Conservation (phyloP, 1,140 invertebrate species). For the Euura lappo region DNA sequence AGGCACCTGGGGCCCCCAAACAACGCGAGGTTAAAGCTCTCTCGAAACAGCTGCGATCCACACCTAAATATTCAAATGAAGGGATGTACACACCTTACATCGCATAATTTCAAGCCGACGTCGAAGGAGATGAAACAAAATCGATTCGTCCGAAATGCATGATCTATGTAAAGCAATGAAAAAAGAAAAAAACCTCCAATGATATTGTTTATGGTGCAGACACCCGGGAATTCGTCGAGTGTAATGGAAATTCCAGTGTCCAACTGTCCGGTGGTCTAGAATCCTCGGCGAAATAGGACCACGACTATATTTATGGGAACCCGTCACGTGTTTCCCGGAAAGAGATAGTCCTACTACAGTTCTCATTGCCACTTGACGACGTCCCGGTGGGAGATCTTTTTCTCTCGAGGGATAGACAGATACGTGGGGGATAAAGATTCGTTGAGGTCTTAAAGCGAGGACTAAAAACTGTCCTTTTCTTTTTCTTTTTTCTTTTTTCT, state of each 20-base stretch:
- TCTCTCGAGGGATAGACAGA: neutral
- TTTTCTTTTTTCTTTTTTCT: no score
- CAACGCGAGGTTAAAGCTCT: neutral
- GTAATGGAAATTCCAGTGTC: constrained; percentile 46
- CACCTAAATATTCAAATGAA: neutral
- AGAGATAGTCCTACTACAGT: neutral
- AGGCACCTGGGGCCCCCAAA: neutral
- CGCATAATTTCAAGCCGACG: neutral
- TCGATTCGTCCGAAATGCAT: neutral
- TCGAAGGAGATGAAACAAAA: neutral
- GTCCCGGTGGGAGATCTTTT: neutral
- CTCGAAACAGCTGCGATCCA: neutral
- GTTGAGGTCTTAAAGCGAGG: no score
- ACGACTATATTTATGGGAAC: constrained; percentile 42
- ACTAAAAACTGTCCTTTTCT: no score
- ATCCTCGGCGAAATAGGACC: neutral
- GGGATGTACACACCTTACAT: neutral
- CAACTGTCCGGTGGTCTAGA: constrained; percentile 20
- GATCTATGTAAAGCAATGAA: no score
- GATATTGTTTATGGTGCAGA: constrained; percentile 48
- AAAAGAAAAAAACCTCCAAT: constrained; percentile 23
- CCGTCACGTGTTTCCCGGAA: constrained; percentile 29
- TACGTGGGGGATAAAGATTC: neutral
- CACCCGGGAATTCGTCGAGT: constrained; percentile 35
- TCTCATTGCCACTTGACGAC: neutral